These are phyloP conservation scores for Galerucella nymphaeae DNA, from an alignment of 2,888 invertebrate genomes.

Conservation along the genomic window DNA sequence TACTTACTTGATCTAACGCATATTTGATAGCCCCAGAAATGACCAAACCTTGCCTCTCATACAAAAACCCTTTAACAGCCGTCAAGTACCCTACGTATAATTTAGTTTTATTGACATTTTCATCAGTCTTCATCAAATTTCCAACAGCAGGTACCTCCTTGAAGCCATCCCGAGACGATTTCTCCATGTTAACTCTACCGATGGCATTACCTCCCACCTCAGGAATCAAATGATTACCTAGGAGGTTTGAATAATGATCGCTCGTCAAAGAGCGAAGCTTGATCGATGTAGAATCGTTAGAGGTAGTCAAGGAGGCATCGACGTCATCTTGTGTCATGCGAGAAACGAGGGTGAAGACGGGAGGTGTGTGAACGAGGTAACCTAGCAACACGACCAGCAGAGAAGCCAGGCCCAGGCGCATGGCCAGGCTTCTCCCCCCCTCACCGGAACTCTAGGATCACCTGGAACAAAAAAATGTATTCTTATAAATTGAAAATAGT, in stretches of 20 bases:
- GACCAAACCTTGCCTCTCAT: slow-evolving; percentile 84
- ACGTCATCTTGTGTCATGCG: slow-evolving; percentile 41
- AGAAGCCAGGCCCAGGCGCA: slow-evolving; percentile 70
- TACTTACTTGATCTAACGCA: slow-evolving; percentile 83
- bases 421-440: slow-evolving; percentile 69
- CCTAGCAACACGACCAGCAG: slow-evolving; percentile 66
- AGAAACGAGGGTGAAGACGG: slow-evolving; percentile 46
- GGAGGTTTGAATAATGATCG: not conserved
- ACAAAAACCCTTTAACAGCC: slow-evolving; percentile 77
- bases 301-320: slow-evolving; percentile 15
- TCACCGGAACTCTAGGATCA: slow-evolving; percentile 61
- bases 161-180: slow-evolving; percentile 3
- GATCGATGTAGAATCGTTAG: slow-evolving; percentile 6
- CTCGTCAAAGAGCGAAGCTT: not conserved
- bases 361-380: slow-evolving; percentile 43
- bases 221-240: not conserved
- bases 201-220: slow-evolving; percentile 20
- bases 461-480: slow-evolving; percentile 50
- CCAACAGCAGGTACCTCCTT: slow-evolving; percentile 51
- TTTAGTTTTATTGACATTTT: slow-evolving; percentile 67
- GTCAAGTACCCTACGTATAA: slow-evolving; percentile 89
- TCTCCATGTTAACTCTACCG: slow-evolving; percentile 10
- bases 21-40: slow-evolving; percentile 92
- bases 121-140: slow-evolving; percentile 64
- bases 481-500: not conserved